These are phyloP conservation scores for human DNA, from an alignment of 2,113 vertebrate species.

Conservation along the genomic window GRCh38 chr1:18554001-18554500, in stretches of 20 bases:
- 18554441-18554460: rapidly evolving
- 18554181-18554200: conserved; percentile 34
- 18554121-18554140: not conserved
- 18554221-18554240: conserved; percentile 34
- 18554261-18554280: not conserved
- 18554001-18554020: not conserved
- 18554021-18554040: not conserved
- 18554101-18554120: rapidly evolving
- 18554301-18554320: conserved; percentile 32
- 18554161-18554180: not conserved
- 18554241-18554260: conserved; percentile 20
- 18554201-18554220: conserved; percentile 52
- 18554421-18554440: not conserved
- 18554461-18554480: rapidly evolving
- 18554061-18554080: not conserved
- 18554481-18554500: not conserved
- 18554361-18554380: rapidly evolving
- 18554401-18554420: not conserved
- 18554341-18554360: not conserved
- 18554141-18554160: not conserved
- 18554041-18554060: rapidly evolving
- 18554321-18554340: not conserved
- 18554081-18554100: not conserved
- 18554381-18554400: not conserved
- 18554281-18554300: conserved; percentile 13